Percentiles rank a stretch among this genome's conserved stretches.
phyloP scores from a whole-genome alignment of 1,140 invertebrate species.

The Saccostrea glomerata region DNA sequence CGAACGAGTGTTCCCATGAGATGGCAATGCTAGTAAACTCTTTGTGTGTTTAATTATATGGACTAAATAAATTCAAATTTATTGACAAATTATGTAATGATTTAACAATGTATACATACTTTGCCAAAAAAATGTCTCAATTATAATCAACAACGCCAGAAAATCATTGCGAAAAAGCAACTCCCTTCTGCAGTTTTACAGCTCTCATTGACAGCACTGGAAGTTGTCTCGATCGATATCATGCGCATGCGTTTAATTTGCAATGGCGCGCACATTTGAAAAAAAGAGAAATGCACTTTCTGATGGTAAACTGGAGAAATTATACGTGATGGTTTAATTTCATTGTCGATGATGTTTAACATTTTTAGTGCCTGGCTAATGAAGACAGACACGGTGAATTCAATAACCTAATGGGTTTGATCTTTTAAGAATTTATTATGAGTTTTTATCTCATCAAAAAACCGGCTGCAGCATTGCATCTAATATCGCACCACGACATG shows the following conservation, averaged over 20 bases:
- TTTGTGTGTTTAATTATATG: neutral
- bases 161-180: slow-evolving; percentile 3
- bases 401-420: slow-evolving; percentile 39
- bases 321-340: slow-evolving; percentile 19
- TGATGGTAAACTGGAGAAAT: neutral
- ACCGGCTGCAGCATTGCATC: slow-evolving; percentile 42
- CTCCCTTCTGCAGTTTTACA: neutral
- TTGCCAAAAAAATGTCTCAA: neutral
- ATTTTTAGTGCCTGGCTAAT: slow-evolving; percentile 12
- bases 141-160: neutral
- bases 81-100: neutral
- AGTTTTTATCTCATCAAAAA: slow-evolving; percentile 34
- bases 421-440: slow-evolving; percentile 39
- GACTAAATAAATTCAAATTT: neutral
- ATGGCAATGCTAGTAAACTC: neutral
- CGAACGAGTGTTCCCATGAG: neutral
- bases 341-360: neutral
- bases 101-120: neutral
- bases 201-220: neutral
- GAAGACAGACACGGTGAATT: slow-evolving; percentile 37
- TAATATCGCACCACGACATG: slow-evolving; percentile 42
- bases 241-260: slow-evolving; percentile 45
- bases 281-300: slow-evolving; percentile 5
- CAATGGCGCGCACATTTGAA: slow-evolving; percentile 43
- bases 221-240: slow-evolving; percentile 17